Percentiles rank a stretch among this genome's conserved stretches.
Conservation (phyloP, 1,140 invertebrate genomes). For the Drosophila elegans region DNA sequence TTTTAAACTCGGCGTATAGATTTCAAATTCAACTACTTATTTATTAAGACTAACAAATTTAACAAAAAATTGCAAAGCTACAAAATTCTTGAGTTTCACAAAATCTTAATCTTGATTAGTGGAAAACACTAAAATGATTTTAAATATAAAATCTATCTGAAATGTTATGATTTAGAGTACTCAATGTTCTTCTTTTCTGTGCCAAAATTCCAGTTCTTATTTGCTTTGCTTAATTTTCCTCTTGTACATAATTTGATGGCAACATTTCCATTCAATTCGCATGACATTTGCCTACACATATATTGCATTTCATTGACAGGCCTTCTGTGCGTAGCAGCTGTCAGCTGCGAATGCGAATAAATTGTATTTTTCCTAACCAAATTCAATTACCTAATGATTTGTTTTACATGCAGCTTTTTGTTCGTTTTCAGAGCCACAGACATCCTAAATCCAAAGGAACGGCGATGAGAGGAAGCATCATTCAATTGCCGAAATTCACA, state of each 20-base stretch:
- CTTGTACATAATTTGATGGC: constrained; percentile 40
- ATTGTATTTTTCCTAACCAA: constrained; percentile 65
- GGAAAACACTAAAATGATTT: too few relatives aligned
- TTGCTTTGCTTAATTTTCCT: constrained; percentile 11
- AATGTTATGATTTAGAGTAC: neutral
- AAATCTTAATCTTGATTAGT: too few relatives aligned
- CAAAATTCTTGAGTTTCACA: too few relatives aligned
- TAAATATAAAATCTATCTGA: neutral
- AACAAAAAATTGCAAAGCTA: too few relatives aligned
- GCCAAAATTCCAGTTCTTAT: constrained; percentile 7
- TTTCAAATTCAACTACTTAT: too few relatives aligned
- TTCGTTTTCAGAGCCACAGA: constrained; percentile 22
- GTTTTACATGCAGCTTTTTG: constrained; percentile 64
- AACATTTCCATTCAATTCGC: constrained; percentile 50
- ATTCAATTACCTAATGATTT: constrained; percentile 82
- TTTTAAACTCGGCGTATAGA: too few relatives aligned
- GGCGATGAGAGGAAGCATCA: constrained; percentile 1
- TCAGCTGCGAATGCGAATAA: constrained; percentile 70
- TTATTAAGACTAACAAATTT: too few relatives aligned
- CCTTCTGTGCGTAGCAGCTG: constrained; percentile 65
- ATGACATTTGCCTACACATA: constrained; percentile 60
- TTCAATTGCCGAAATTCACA: constrained; percentile 54
- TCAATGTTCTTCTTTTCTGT: neutral
- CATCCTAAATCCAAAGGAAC: neutral
- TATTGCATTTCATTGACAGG: constrained; percentile 68